These are phyloP conservation scores for Umimayanthus chanpuru DNA, from an alignment of 92 coral and sea anemone species.

Conservation along the genomic window DNA sequence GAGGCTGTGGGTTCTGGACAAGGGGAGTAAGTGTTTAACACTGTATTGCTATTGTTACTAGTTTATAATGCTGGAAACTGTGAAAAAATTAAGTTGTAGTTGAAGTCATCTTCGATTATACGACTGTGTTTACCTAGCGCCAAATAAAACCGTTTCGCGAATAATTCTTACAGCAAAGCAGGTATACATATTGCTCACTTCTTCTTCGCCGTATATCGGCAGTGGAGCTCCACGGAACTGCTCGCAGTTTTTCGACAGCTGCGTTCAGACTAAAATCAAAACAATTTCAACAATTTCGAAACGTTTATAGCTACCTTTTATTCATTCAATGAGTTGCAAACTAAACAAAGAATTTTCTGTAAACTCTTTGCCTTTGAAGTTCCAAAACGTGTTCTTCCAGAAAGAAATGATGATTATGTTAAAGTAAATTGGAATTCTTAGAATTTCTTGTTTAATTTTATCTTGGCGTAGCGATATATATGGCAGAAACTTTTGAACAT, in stretches of 20 bases:
- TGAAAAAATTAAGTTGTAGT: not conserved
- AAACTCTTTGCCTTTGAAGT: too few relatives aligned
- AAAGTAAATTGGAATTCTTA: not conserved
- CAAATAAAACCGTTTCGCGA: not conserved
- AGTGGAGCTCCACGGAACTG: not conserved
- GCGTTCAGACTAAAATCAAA: not conserved
- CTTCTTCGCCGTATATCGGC: not conserved
- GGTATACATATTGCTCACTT: not conserved
- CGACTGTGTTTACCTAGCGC: slow-evolving; percentile 9
- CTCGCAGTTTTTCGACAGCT: not conserved
- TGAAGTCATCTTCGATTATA: not conserved
- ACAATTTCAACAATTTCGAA: not conserved
- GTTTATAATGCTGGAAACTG: not conserved
- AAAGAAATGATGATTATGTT: not conserved
- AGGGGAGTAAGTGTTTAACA: not conserved
- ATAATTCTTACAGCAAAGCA: not conserved
- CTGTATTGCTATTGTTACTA: not conserved
- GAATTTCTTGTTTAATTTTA: slow-evolving; percentile 17
- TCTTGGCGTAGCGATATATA: not conserved
- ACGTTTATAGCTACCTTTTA: not conserved
- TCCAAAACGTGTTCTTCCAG: not conserved
- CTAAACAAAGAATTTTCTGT: not conserved
- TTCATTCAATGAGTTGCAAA: not conserved
- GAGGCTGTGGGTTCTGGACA: slow-evolving; percentile 30
- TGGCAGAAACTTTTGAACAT: not conserved